A percentile compares a stretch with the other conserved stretches of the same genome.
Conservation (phyloP, 2,113 vertebrate species). For the Ondatra zibethicus region DNA sequence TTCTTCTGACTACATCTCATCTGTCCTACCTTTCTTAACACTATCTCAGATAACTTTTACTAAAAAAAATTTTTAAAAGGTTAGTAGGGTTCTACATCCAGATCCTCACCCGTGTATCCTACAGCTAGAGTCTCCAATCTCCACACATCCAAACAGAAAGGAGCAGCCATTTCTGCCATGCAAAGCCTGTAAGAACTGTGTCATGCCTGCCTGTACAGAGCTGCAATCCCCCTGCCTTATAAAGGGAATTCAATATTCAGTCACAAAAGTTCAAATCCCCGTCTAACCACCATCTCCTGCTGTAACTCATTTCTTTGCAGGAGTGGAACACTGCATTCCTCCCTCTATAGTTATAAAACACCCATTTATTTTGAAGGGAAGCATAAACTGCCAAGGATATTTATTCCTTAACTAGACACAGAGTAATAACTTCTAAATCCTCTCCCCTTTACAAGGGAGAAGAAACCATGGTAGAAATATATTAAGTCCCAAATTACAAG, state of each 20-base stretch:
- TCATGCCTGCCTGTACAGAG: not conserved
- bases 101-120: not conserved
- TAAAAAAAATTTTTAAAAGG: not conserved
- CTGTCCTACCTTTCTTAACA: not conserved
- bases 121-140: not conserved
- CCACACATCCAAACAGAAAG: slow-evolving; percentile 25
- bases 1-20: not conserved
- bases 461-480: slow-evolving; percentile 13
- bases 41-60: not conserved
- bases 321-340: not conserved
- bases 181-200: not conserved
- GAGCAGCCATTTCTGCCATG: not conserved
- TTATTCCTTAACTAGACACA: slow-evolving; percentile 48
- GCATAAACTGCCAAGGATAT: not conserved
- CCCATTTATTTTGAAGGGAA: slow-evolving; percentile 56
- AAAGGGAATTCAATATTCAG: slow-evolving; percentile 15
- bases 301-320: not conserved
- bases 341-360: not conserved
- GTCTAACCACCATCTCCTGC: not conserved
- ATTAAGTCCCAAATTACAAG: slow-evolving; percentile 29
- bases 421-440: slow-evolving; percentile 27
- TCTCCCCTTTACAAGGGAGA: not conserved
- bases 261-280: slow-evolving; percentile 41
- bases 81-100: not conserved
- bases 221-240: not conserved